phyloP scores from a whole-genome alignment of 1,140 invertebrate species.

The Aporrectodea caliginosa region DNA sequence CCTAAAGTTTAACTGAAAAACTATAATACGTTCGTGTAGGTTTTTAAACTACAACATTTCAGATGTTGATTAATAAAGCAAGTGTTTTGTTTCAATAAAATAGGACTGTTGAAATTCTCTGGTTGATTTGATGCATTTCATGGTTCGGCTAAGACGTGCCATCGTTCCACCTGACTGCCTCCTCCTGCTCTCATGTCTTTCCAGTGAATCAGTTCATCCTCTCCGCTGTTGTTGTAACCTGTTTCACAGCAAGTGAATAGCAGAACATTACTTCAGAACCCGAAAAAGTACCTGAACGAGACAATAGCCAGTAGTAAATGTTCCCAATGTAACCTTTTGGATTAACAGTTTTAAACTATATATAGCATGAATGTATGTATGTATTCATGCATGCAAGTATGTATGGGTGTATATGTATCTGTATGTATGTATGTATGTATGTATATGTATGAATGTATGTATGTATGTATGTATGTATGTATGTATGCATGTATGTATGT shows the following conservation, averaged over 20 bases:
- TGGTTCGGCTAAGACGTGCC: slow-evolving; percentile 67
- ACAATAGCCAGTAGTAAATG: neutral
- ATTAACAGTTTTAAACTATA: neutral
- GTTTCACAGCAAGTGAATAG: slow-evolving; percentile 9
- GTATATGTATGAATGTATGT: neutral
- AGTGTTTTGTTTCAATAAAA: no score
- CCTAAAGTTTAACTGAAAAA: no score
- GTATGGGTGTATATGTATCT: neutral
- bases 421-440: neutral
- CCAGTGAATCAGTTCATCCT: slow-evolving; percentile 88
- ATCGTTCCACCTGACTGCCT: slow-evolving; percentile 69
- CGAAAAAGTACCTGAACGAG: neutral
- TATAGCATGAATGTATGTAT: neutral
- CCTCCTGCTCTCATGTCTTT: slow-evolving; percentile 75
- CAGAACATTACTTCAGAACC: neutral
- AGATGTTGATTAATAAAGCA: no score
- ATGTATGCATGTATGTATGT: neutral
- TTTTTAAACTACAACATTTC: no score
- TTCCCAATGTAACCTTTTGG: neutral
- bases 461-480: neutral
- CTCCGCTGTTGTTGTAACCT: slow-evolving; percentile 80
- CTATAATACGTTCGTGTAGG: no score
- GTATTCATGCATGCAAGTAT: neutral
- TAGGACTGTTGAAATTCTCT: no score
- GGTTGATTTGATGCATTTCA: no score